Conservation (phyloP, 2,797 vertebrate species). For the Schizopygopsis malacanthus region DNA sequence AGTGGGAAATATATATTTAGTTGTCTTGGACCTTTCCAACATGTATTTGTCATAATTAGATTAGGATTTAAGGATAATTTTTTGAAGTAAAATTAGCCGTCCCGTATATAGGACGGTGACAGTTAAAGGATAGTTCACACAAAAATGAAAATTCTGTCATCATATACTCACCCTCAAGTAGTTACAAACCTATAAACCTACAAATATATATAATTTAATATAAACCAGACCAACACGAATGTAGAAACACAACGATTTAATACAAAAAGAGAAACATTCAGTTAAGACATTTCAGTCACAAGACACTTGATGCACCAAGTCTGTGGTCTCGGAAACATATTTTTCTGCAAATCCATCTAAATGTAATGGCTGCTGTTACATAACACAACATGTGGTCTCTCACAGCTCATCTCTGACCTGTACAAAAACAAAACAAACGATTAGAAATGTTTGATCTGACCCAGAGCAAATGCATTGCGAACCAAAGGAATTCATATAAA, state of each 20-base stretch:
- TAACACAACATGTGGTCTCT: constrained; percentile 36
- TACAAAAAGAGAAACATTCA: constrained; percentile 34
- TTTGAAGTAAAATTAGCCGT: no score
- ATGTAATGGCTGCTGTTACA: constrained; percentile 30
- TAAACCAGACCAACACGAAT: constrained; percentile 10
- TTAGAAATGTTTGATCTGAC: not conserved
- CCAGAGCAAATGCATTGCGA: not conserved
- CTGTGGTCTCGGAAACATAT: constrained; percentile 48
- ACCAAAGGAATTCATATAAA: constrained; percentile 23
- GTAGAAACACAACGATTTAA: constrained; percentile 39
- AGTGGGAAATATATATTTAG: no score
- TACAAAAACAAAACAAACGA: constrained; percentile 25
- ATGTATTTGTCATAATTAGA: no score
- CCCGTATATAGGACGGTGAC: no score
- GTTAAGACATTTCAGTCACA: constrained; percentile 54
- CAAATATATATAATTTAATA: not conserved
- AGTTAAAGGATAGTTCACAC: no score
- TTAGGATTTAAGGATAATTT: no score
- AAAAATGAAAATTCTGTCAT: no score
- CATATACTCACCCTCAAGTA: no score
- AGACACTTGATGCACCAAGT: constrained; percentile 62
- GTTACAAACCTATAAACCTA: not conserved
- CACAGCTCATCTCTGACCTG: constrained; percentile 70
- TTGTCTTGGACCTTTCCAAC: no score
- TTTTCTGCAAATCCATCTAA: constrained; percentile 32